Evolutionary conservation across 2,113 vertebrate genomes (phyloP).

Genomic region (Fregetta grallaria): DNA sequence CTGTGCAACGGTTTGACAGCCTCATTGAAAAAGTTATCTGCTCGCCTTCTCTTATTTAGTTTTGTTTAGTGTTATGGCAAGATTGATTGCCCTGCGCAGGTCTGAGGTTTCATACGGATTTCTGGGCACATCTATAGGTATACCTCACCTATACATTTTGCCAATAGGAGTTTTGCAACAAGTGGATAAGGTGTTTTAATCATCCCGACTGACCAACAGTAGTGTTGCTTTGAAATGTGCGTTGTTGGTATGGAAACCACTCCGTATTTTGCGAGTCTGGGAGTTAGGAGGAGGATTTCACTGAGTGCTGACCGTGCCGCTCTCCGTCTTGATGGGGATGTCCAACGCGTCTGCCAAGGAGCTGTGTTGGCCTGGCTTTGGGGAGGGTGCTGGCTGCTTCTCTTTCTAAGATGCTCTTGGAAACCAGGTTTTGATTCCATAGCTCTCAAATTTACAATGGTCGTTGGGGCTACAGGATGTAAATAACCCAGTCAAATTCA

Average conservation of each 20-base stretch:
- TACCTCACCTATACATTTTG: not conserved
- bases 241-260: not conserved
- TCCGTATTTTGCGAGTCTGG: not conserved
- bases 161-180: not conserved
- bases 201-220: rapidly evolving
- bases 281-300: not conserved
- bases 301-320: not conserved
- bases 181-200: not conserved
- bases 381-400: not conserved
- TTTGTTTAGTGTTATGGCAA: not conserved
- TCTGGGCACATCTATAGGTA: not conserved
- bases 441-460: slow-evolving; percentile 52
- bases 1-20: not conserved
- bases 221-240: not conserved
- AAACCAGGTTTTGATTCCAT: slow-evolving; percentile 15
- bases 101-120: not conserved
- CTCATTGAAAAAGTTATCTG: not conserved
- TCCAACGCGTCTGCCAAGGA: not conserved
- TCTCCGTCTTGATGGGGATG: not conserved
- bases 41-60: not conserved
- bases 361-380: not conserved
- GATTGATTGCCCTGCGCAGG: not conserved
- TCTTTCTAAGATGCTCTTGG: slow-evolving; percentile 12
- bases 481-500: slow-evolving; percentile 63
- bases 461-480: slow-evolving; percentile 59